Conservation (phyloP, 2,113 vertebrate species). For the Diadophis punctatus region DNA sequence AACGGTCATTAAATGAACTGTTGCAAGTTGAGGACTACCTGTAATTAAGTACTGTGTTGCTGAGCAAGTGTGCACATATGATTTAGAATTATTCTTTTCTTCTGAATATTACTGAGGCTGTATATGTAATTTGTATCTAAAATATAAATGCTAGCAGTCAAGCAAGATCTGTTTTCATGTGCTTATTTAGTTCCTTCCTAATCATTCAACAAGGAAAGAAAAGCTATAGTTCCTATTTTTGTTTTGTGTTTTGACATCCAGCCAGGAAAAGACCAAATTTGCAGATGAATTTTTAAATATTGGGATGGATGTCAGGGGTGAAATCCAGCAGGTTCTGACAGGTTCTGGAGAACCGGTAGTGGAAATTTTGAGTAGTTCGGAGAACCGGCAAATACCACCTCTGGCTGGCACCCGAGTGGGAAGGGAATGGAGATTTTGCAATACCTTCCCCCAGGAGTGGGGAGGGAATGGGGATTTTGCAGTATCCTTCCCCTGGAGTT, state of each 20-base stretch:
- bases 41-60: neutral
- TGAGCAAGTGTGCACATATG: neutral
- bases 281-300: neutral
- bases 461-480: too few species aligned
- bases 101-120: neutral
- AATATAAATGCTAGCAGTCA: neutral
- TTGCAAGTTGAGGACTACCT: neutral
- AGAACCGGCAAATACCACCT: too few species aligned
- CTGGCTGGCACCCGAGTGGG: too few species aligned
- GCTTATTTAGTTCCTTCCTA: neutral
- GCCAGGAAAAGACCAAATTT: neutral
- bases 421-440: too few species aligned
- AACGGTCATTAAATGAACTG: neutral
- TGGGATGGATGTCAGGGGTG: too few species aligned
- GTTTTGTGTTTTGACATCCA: neutral
- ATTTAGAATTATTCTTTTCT: neutral
- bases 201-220: neutral
- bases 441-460: too few species aligned
- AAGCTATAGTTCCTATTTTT: neutral
- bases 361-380: too few species aligned
- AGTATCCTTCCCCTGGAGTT: too few species aligned
- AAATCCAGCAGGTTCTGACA: too few species aligned
- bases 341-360: too few species aligned
- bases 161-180: neutral
- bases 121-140: neutral